phyloP scores from a whole-genome alignment of 2,113 vertebrate genomes.

The Zonotrichia leucophrys region DNA sequence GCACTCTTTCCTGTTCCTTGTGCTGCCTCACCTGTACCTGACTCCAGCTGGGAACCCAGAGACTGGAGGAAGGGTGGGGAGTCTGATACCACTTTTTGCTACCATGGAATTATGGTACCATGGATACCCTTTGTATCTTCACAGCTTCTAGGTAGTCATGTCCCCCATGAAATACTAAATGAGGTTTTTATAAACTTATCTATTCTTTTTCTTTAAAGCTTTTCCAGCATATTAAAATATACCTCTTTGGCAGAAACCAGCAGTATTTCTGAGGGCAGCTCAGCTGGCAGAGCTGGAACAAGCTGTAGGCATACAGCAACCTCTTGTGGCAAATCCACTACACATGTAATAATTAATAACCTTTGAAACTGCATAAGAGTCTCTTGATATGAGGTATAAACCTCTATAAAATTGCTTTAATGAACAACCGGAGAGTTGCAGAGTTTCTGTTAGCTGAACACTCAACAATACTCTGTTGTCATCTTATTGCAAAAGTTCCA shows the following conservation, averaged over 20 bases:
- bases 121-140: not conserved
- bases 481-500: too few species aligned
- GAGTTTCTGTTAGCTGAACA: not conserved
- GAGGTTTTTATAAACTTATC: not conserved
- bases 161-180: not conserved
- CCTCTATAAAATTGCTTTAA: not conserved
- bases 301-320: not conserved
- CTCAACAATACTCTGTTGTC: not conserved
- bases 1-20: not conserved
- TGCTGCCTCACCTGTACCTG: not conserved
- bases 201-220: not conserved
- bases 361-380: not conserved
- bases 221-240: not conserved
- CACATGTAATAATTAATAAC: not conserved
- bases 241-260: not conserved
- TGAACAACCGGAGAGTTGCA: not conserved
- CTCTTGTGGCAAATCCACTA: slow-evolving; percentile 42
- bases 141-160: not conserved
- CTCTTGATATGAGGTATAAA: not conserved
- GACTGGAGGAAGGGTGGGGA: not conserved
- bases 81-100: too few species aligned
- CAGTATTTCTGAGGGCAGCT: not conserved
- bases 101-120: not conserved
- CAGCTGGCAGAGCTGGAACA: not conserved
- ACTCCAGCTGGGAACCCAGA: not conserved